Base-by-base conservation (phyloP, 2,888 invertebrate genomes). In the Stenotaenia linearis region DNA sequence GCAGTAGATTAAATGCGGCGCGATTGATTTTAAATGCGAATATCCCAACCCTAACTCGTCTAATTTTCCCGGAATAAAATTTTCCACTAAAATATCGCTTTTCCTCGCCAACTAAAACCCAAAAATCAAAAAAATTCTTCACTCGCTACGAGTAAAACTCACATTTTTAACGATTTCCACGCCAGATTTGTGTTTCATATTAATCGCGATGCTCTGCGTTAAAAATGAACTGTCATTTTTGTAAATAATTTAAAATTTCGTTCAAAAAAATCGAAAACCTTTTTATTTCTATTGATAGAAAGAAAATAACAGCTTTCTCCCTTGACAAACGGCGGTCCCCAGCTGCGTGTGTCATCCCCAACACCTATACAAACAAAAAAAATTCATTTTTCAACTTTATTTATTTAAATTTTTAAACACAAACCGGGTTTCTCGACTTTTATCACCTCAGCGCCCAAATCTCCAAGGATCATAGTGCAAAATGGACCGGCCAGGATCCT, bases 271-370 rank as follows among this genome's bases (percentile, higher is more conserved):
- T 9, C 9, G 5, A 32, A 32, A 32, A 32, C 87, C 86, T 93
- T 93, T 87, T 98, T 98, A 85, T 97, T 98, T 80, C 98, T 91
- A 87, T 98, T 98, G 4, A 94, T 89, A n/a, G 93, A 89, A 25
- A 93, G 85, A 85, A 94, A 98, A 85, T 98, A 98, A 79, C 92
- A 91, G 0, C 94, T 88, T 81, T 88, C 86, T 15, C 83, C 88
- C 83, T 93, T 92, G 6, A 91, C 84, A 85, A 93, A 96, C 0
- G 98, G 98, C 0, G 98, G 98, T 0, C 96, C 96, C 97, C 97
- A 98, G 81, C 91, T 91, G 77, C 98, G 89, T 0, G 95, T 91
- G 84, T 98, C 97, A 86, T 98, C 98, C 0, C 94, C 95, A 1
- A 88, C 87, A 0, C 89, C 84, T 84, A 78, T 37, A 80, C 81